A percentile compares a stretch with the other conserved stretches of the same genome.
These are phyloP conservation scores for Psittacula cyanocephala DNA, from an alignment of 2,113 vertebrate genomes.

Conservation along the genomic window DNA sequence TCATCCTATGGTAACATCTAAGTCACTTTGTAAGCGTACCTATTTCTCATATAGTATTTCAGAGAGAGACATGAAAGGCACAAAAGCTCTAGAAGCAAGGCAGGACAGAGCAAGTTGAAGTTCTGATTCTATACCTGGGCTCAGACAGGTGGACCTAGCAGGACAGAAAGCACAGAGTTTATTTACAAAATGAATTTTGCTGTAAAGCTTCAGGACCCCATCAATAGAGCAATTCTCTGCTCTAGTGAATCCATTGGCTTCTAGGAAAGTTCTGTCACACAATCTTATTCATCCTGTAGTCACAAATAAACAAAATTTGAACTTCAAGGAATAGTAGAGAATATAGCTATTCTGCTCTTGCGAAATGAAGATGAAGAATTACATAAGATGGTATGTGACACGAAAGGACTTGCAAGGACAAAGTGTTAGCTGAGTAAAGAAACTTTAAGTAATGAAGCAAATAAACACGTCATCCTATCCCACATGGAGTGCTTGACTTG, in stretches of 20 bases:
- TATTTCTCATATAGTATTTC: background rate
- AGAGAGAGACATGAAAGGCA: background rate
- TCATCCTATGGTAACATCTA: background rate
- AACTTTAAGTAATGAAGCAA: background rate
- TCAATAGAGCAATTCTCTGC: background rate
- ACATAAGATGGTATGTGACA: background rate
- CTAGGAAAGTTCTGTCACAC: background rate
- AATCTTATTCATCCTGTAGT: background rate
- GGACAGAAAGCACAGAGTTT: background rate
- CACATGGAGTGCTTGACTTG: background rate
- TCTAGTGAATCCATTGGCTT: background rate
- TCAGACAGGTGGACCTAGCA: background rate
- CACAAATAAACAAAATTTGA: background rate
- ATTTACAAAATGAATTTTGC: background rate
- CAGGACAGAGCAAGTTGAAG: background rate
- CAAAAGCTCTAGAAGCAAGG: background rate
- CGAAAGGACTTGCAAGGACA: background rate
- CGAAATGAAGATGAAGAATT: conserved; percentile 8
- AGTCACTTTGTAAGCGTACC: background rate
- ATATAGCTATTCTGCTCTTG: background rate
- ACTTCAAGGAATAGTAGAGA: background rate
- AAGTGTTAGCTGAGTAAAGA: background rate
- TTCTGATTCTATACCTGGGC: background rate
- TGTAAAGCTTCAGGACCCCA: background rate
- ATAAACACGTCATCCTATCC: background rate